Conservation (phyloP, 2,888 invertebrate species). For the Cordilura impudica region DNA sequence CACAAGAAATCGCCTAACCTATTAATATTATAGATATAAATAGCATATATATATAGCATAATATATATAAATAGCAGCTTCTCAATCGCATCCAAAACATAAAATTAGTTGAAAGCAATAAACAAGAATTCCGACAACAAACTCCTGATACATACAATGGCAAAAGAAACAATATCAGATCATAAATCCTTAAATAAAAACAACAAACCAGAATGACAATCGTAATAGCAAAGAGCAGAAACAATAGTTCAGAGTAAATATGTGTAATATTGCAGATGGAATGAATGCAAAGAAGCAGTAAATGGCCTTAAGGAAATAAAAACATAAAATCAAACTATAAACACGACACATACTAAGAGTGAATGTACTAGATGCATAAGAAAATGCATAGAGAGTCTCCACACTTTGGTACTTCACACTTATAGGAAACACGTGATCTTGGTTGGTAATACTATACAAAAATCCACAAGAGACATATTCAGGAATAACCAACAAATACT, state of each 20-base stretch:
- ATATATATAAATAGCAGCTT: neutral
- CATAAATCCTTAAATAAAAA: conserved; percentile 38
- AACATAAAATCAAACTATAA: conserved; percentile 31
- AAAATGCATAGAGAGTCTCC: conserved; percentile 48
- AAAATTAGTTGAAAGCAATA: conserved; percentile 37
- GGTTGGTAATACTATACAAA: conserved; percentile 9
- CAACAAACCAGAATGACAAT: neutral
- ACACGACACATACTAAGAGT: conserved; percentile 31
- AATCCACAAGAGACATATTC: no score
- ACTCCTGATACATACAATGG: neutral
- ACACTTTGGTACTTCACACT: neutral
- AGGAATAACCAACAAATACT: neutral
- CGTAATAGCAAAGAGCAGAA: neutral
- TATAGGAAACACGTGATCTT: conserved; percentile 37
- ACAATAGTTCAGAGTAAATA: conserved; percentile 6
- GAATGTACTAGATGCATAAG: neutral
- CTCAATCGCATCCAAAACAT: conserved; percentile 35
- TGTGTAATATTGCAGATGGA: conserved; percentile 48
- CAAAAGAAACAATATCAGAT: conserved; percentile 8
- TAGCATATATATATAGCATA: no score
- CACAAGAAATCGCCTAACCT: no score
- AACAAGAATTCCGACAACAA: conserved; percentile 32
- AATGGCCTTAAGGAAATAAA: conserved; percentile 46
- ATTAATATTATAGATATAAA: no score
- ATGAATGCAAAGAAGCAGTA: conserved; percentile 28